These are phyloP conservation scores for Hirtodrosophila trivittata DNA, from an alignment of 2,888 invertebrate species.

Conservation along the genomic window DNA sequence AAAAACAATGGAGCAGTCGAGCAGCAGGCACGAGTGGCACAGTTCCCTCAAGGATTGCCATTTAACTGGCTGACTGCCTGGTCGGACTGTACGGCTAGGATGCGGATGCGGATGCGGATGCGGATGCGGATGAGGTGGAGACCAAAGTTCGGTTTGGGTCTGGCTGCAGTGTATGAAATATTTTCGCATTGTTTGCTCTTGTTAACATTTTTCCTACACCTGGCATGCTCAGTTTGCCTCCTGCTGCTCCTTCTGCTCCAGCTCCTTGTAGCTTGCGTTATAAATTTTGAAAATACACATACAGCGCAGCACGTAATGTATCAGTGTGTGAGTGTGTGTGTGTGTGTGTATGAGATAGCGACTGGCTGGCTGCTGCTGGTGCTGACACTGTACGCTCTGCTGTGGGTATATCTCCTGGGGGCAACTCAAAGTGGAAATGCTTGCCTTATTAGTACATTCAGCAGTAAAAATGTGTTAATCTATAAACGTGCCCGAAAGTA, in stretches of 20 bases:
- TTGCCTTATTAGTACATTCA: constrained; percentile 78
- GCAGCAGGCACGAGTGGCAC: constrained; percentile 33
- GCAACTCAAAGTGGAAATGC: constrained; percentile 74
- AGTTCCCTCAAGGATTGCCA: constrained; percentile 59
- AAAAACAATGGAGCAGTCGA: constrained; percentile 10
- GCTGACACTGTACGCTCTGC: constrained; percentile 28
- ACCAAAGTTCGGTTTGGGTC: background rate
- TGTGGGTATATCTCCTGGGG: constrained; percentile 57
- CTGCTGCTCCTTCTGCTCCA: constrained; percentile 2
- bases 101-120: too few species aligned
- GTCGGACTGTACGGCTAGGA: too few species aligned
- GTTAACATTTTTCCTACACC: constrained; percentile 65
- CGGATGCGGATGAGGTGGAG: too few species aligned
- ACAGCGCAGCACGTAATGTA: constrained; percentile 29
- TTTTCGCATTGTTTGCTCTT: constrained; percentile 66
- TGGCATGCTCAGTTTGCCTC: constrained; percentile 34
- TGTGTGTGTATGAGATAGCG: constrained; percentile 50
- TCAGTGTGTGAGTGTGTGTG: constrained; percentile 35
- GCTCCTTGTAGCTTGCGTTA: constrained; percentile 51
- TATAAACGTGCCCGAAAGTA: constrained; percentile 73
- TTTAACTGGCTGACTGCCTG: constrained; percentile 64
- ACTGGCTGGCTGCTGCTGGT: constrained; percentile 20
- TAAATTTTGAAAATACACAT: constrained; percentile 71
- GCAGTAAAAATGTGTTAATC: constrained; percentile 79
- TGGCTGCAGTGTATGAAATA: constrained; percentile 57